Conservation (phyloP, 1,140 invertebrate species). For the Euura lappo region DNA sequence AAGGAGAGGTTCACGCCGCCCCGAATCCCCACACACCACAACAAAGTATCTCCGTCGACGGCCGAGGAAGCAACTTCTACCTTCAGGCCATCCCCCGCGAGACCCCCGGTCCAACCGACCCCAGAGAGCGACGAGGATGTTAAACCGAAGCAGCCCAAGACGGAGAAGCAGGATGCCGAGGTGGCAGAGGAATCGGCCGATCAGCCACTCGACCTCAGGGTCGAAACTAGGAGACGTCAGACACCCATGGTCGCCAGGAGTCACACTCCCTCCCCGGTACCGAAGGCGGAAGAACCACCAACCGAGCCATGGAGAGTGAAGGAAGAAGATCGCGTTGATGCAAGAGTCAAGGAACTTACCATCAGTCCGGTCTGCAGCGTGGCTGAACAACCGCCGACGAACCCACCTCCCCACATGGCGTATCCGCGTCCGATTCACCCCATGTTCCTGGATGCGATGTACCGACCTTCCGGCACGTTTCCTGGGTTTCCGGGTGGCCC, state of each 20-base stretch:
- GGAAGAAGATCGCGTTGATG: constrained; percentile 10
- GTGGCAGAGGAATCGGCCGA: constrained; percentile 52
- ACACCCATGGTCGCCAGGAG: constrained; percentile 35
- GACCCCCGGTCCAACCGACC: constrained; percentile 55
- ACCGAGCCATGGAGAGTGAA: constrained; percentile 21
- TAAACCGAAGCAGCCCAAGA: constrained; percentile 25
- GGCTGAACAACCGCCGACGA: constrained; percentile 46
- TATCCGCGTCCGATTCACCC: constrained; percentile 81
- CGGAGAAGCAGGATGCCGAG: constrained; percentile 28
- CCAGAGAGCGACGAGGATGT: constrained; percentile 48
- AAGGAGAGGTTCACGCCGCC: constrained; percentile 60
- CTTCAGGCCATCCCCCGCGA: constrained; percentile 68
- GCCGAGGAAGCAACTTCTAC: constrained; percentile 69
- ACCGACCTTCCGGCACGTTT: constrained; percentile 62
- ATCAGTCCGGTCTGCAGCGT: neutral
- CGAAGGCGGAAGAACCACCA: constrained; percentile 21
- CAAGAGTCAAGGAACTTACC: neutral
- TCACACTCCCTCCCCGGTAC: neutral
- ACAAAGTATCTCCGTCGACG: constrained; percentile 68
- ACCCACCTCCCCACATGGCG: constrained; percentile 67
- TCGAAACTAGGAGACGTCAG: constrained; percentile 62
- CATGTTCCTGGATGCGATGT: constrained; percentile 76
- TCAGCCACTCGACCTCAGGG: constrained; percentile 77
- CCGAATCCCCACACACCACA: constrained; percentile 41
- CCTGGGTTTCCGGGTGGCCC: constrained; percentile 60